Percentiles rank a stretch among this genome's conserved stretches.
These are phyloP conservation scores for Bungarus multicinctus DNA, from an alignment of 2,113 vertebrate species.

Conservation along the genomic window DNA sequence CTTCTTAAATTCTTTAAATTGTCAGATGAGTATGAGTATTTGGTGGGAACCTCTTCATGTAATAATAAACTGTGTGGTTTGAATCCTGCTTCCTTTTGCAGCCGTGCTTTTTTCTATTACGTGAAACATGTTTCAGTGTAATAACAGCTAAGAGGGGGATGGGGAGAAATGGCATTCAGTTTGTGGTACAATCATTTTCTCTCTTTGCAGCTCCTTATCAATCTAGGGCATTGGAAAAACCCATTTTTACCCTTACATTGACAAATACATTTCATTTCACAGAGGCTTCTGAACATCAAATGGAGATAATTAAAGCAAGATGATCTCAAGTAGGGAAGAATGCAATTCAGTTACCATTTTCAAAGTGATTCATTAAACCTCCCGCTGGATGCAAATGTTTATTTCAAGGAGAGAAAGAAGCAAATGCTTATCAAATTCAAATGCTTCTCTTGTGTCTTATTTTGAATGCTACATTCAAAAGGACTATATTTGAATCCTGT, in stretches of 20 bases:
- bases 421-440: slow-evolving; percentile 24
- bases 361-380: slow-evolving; percentile 49
- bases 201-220: slow-evolving; percentile 23
- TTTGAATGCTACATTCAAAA: slow-evolving; percentile 7
- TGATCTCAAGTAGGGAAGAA: slow-evolving; percentile 40
- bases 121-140: fast-evolving
- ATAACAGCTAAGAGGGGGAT: background rate
- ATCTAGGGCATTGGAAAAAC: background rate
- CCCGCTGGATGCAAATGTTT: slow-evolving; percentile 19
- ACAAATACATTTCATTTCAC: slow-evolving; percentile 53
- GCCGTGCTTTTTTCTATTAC: fast-evolving
- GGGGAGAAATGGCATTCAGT: background rate
- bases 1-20: background rate
- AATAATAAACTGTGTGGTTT: slow-evolving; percentile 2
- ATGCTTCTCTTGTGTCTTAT: background rate
- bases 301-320: slow-evolving; percentile 63
- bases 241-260: background rate
- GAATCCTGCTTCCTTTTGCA: background rate
- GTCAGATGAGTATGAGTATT: background rate
- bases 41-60: background rate
- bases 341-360: slow-evolving; percentile 56
- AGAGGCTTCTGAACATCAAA: slow-evolving; percentile 50
- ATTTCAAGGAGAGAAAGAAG: slow-evolving; percentile 12
- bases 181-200: background rate
- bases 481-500: slow-evolving; percentile 30